These are phyloP conservation scores for Megaceryle torquata DNA, from an alignment of 2,113 vertebrate species.

Conservation along the genomic window DNA sequence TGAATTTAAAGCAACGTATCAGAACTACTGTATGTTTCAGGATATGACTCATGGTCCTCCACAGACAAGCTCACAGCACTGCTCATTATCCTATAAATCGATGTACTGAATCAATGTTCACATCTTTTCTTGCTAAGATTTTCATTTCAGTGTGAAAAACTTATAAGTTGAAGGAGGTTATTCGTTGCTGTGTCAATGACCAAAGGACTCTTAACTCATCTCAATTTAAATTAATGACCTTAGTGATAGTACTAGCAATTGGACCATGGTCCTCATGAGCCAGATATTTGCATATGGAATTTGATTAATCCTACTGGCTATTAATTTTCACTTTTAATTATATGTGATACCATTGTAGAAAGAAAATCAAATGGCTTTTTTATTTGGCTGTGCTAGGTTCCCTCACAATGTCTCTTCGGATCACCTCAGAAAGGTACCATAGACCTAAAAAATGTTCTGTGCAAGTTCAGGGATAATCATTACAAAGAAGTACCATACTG, in stretches of 20 bases:
- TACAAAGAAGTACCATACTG: neutral
- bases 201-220: slow-evolving; percentile 62
- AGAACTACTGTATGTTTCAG: neutral
- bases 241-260: slow-evolving; percentile 54
- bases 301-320: slow-evolving; percentile 66
- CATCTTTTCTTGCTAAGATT: neutral
- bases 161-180: neutral
- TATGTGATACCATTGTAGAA: slow-evolving; percentile 6
- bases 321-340: slow-evolving; percentile 69
- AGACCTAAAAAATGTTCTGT: neutral
- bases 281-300: slow-evolving; percentile 58
- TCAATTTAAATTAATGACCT: slow-evolving; percentile 71
- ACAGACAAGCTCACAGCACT: neutral
- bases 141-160: neutral
- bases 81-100: neutral
- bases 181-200: slow-evolving; percentile 14
- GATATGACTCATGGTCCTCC: neutral
- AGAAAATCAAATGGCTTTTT: neutral
- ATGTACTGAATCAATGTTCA: neutral
- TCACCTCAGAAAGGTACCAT: neutral
- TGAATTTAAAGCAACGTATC: neutral
- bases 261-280: slow-evolving; percentile 59
- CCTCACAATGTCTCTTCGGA: neutral
- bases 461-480: neutral
- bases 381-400: neutral